These are phyloP conservation scores for Tillus elongatus DNA, from an alignment of 2,888 invertebrate species.

Conservation along the genomic window DNA sequence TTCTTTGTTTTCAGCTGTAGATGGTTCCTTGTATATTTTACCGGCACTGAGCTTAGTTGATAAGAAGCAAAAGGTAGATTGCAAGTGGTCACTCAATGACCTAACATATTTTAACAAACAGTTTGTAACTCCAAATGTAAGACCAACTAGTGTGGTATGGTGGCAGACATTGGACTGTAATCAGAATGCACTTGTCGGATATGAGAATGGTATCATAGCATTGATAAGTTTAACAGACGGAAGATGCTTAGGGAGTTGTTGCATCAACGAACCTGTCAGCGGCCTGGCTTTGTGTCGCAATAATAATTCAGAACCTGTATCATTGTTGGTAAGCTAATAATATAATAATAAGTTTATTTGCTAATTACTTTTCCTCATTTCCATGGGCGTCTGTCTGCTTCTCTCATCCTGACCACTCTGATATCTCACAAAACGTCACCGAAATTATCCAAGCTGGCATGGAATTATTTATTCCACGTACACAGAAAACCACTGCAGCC, in stretches of 20 bases:
- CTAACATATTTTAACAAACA: conserved; percentile 45
- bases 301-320: conserved; percentile 54
- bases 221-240: conserved; percentile 63
- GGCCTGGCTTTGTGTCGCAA: conserved; percentile 63
- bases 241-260: conserved; percentile 56
- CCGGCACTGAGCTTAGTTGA: conserved; percentile 52
- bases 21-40: conserved; percentile 53
- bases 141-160: conserved; percentile 60
- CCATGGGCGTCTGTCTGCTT: too few relatives aligned
- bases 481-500: too few relatives aligned
- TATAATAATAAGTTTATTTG: conserved; percentile 26
- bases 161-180: conserved; percentile 69
- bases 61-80: conserved; percentile 45
- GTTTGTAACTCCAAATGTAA: conserved; percentile 34
- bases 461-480: too few relatives aligned
- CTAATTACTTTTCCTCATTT: conserved; percentile 11
- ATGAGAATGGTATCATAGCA: conserved; percentile 51
- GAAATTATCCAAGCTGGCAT: too few relatives aligned
- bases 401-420: too few relatives aligned
- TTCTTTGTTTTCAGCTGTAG: conserved; percentile 42
- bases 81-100: conserved; percentile 51
- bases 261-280: conserved; percentile 53
- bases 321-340: conserved; percentile 52
- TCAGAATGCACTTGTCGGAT: conserved; percentile 62
- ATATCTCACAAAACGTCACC: too few relatives aligned